Conservation (phyloP, 2,888 invertebrate genomes). For the Trachelus iudaicus region DNA sequence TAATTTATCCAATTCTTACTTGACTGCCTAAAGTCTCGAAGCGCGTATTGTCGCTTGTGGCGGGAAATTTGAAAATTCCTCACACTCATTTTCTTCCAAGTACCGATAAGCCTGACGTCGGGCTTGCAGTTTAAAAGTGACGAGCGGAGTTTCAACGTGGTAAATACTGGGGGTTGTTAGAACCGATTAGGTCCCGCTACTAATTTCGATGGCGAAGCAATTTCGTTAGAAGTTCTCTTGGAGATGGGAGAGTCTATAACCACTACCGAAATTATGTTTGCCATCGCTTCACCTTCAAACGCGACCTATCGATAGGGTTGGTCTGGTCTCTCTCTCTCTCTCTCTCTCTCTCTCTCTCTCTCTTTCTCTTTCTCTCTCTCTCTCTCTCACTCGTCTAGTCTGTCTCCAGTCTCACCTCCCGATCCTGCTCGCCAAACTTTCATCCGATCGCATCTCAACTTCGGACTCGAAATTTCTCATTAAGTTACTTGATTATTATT, state of each 20-base stretch:
- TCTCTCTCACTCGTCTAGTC: too few species aligned
- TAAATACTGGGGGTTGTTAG: background rate
- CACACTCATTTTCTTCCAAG: background rate
- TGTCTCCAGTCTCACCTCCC: background rate
- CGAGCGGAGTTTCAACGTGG: background rate
- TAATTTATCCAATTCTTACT: too few species aligned
- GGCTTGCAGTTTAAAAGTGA: background rate
- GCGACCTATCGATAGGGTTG: background rate
- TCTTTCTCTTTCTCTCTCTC: too few species aligned
- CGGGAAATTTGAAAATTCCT: background rate
- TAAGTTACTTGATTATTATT: background rate
- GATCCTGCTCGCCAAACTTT: background rate
- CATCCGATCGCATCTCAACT: background rate
- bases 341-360: too few species aligned
- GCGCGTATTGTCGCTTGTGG: background rate
- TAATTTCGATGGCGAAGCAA: too few species aligned
- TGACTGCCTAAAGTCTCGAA: too few species aligned
- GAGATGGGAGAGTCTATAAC: conserved; percentile 25
- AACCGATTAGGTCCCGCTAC: too few species aligned
- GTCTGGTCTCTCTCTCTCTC: background rate
- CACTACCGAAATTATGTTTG: conserved; percentile 45
- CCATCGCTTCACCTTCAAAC: conserved; percentile 29
- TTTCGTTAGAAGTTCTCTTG: background rate
- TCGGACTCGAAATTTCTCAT: background rate
- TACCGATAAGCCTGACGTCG: background rate